Base-by-base conservation (phyloP, 2,113 vertebrate species). In the Chloroceryle aenea region DNA sequence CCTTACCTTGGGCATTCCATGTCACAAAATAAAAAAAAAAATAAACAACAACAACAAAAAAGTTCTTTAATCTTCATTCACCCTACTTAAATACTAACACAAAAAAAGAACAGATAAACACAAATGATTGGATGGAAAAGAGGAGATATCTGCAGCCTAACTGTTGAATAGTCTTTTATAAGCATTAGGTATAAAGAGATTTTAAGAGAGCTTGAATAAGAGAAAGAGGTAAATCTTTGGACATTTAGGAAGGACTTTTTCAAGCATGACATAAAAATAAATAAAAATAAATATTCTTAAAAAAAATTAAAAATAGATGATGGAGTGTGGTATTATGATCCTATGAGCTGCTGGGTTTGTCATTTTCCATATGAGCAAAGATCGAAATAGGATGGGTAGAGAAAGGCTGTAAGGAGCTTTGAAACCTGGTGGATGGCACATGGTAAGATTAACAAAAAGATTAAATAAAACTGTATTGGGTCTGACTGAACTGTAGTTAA, bases 241-340 rank as follows among this genome's bases (percentile, higher is more conserved):
- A 12, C 10, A 17, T 42, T 66, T 67, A 38, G 13, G 6, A 10
- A 67, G 3, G 12, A 62, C 5, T 22, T 72, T 84, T 77, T 47
- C 13, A 75, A 68, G 9, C 15, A 66, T 8, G 5, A 25, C 2
- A 23, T 22, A 36, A 5, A 78, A 45, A n/a, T n/a, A n/a, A 36
- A 38, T 0, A 32, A 86, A 83, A n/a, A 25, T 16, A 42, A 7
- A 63, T 0, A 16, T 4, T 1, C 3, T 12, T 23, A 2, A 12
- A 56, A 79, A 68, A 17, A 16, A 25, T 8, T 9, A 3, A 3
- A 32, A 63, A 55, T 18, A 47, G 3, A 6, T 62, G 3, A 38
- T 22, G 20, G 9, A 38, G 7, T 50, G 9, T 74, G 48, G 10
- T 1, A 32, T 68, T 72, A 19, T 27, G 10, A 48, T 56, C 0